phyloP scores from a whole-genome alignment of 2,797 vertebrate species.

The Morus bassanus region DNA sequence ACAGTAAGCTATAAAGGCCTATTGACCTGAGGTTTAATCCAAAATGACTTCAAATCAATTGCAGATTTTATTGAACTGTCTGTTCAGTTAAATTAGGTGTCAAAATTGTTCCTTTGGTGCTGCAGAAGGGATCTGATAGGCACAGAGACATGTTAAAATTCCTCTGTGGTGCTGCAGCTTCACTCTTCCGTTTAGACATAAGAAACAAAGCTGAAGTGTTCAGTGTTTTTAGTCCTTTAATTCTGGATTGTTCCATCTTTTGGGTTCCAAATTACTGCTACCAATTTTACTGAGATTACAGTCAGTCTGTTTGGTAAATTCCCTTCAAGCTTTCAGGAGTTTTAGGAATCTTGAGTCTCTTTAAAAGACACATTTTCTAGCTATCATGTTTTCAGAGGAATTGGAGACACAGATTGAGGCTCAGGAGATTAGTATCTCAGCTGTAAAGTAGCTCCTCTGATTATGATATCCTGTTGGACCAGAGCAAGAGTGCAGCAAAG shows the following conservation, averaged over 20 bases:
- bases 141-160: background rate
- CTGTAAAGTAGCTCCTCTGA: background rate
- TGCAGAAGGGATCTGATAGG: conserved; percentile 11
- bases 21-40: conserved; percentile 29
- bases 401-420: background rate
- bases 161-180: background rate
- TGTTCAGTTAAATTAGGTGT: conserved; percentile 44
- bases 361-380: background rate
- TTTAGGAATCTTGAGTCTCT: background rate
- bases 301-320: background rate
- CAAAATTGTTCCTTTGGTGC: conserved; percentile 4
- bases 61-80: conserved; percentile 52
- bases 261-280: background rate
- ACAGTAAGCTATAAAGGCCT: background rate
- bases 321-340: background rate
- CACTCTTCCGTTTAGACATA: background rate
- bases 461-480: background rate
- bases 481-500: background rate
- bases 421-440: background rate
- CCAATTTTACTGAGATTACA: background rate
- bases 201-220: background rate
- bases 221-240: no score
- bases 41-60: conserved; percentile 34
- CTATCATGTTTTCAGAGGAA: background rate
- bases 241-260: conserved; percentile 17